Evolutionary conservation across 2,888 invertebrate genomes (phyloP), one percentile per base, ranked within the genome.

Genomic region (Lacanobia wlatinum): DNA sequence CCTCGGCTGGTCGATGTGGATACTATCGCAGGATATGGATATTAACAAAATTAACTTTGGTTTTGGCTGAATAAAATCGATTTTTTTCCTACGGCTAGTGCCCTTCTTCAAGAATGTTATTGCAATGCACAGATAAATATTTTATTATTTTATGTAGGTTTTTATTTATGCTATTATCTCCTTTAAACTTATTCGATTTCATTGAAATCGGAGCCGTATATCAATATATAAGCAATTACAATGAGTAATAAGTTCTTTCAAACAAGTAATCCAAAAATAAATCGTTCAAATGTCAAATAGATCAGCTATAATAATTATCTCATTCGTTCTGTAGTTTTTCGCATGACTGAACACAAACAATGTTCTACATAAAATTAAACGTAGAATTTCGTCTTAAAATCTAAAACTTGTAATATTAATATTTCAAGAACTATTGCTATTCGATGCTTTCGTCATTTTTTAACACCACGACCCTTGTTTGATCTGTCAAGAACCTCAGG

Each of bases 361-460:
- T 12, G 28, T 48, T 46, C n/a, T n/a, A 63, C n/a, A 63, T 46
- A 63, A 80, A 63, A 73, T 67, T 63, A 38, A 79, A 68, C 28
- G 7, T 21, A 52, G 21, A 80, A 48, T 62, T 52, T 62, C n/a
- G 18, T 10, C 53, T 66, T 59, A 40, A 66, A 62, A 76, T 59
- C 43, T 34, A 62, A 69, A 64, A 52, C 43, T 59, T 66, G 16
- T 63, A 28, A 59, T 59, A 59, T 63, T 46, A 78, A 78, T 78
- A 62, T 62, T 80, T 66, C 38, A 59, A 65, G 61, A 69, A 62
- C 40, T 53, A 55, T 56, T 70, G 10, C 59, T 10, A 66, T 66
- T 63, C 16, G 23, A 63, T 66, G 40, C 55, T 56, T 69, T 66
- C 23, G 16, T 23, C 56, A 69, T 60, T 71, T 81, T 28, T 73